Base-by-base conservation (phyloP, 2,797 vertebrate species). In the Botia kubotai region DNA sequence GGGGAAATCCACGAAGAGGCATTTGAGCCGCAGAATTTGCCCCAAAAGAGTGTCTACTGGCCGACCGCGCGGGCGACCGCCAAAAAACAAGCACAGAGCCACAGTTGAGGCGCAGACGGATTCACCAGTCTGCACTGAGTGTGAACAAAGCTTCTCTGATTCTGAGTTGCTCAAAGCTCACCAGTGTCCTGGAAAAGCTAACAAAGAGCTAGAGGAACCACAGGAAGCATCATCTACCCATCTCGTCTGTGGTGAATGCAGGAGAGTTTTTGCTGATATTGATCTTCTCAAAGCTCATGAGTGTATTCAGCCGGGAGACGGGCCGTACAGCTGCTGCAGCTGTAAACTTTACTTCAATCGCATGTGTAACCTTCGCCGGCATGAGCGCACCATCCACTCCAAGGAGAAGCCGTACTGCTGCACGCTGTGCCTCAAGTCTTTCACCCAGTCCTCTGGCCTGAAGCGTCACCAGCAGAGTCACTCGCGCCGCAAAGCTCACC, bases 401-500 rank as follows among this genome's bases (percentile, higher is more conserved):
- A 84, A 85, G 0, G 73, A 87, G 12, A 72, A 86, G 36, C 87
- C 90, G 0, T 90, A 85, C 86, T 86, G 67, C 80, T 95, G 94
- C 19, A 89, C 91, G 0, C 86, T 86, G 77, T 95, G 94, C 0
- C 85, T 82, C 0, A 94, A 93, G 85, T 87, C 72, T 63, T 95
- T 94, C 87, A 82, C 86, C 0, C 89, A 92, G 1, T 72, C 91
- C 0, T 82, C 86, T 0, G 93, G 92, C 58, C 88, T 95, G 0
- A 92, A 92, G n/a, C 92, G 92, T 63, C 94, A 95, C 21, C 92
- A 92, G 87, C 92, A 92, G 72, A 90, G 83, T 19, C 90, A 93
- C 46, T 85, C 82, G 0, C 93, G 92, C 12, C 85, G 88, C 80
- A 91, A 90, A 43, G 19, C 68, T 16, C 75, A 77, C 66, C 81